A percentile compares a stretch with the other conserved stretches of the same genome.
These are phyloP conservation scores for Ypsolopha scabrella DNA, from an alignment of 2,888 invertebrate species.

Conservation along the genomic window DNA sequence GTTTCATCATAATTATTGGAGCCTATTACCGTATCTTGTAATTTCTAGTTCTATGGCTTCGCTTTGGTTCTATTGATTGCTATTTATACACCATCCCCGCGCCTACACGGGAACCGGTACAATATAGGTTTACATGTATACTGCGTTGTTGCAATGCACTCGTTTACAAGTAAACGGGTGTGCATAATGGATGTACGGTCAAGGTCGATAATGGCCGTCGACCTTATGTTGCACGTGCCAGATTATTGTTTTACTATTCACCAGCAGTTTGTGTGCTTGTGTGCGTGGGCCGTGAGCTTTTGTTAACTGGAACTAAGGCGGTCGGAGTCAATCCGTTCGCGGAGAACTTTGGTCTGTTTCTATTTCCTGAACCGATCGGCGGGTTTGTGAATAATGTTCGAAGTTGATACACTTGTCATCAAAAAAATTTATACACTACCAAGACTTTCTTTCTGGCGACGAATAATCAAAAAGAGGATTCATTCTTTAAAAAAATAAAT, in stretches of 20 bases:
- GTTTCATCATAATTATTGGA: too few species aligned
- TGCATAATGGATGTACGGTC: conserved; percentile 65
- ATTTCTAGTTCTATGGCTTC: neutral
- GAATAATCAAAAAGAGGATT: too few species aligned
- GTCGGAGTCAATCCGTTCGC: too few species aligned
- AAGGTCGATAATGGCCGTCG: conserved; percentile 51
- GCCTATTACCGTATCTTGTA: too few species aligned
- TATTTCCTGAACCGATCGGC: too few species aligned
- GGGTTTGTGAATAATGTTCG: too few species aligned
- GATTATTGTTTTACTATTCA: conserved; percentile 45
- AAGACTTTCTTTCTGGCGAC: too few species aligned
- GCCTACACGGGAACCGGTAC: neutral
- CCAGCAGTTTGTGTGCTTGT: conserved; percentile 7
- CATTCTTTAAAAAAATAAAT: too few species aligned
- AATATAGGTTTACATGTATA: neutral
- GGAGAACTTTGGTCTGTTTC: too few species aligned
- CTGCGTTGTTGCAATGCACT: conserved; percentile 42
- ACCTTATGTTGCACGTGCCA: conserved; percentile 47
- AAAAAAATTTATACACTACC: too few species aligned
- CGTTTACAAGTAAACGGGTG: conserved; percentile 61
- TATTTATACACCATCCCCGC: neutral
- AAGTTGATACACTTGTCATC: too few species aligned
- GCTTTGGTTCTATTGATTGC: neutral
- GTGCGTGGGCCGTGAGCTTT: neutral
- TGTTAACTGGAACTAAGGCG: neutral